Evolutionary conservation across 2,797 vertebrate species (phyloP).

Genomic region (Ataeniobius toweri): DNA sequence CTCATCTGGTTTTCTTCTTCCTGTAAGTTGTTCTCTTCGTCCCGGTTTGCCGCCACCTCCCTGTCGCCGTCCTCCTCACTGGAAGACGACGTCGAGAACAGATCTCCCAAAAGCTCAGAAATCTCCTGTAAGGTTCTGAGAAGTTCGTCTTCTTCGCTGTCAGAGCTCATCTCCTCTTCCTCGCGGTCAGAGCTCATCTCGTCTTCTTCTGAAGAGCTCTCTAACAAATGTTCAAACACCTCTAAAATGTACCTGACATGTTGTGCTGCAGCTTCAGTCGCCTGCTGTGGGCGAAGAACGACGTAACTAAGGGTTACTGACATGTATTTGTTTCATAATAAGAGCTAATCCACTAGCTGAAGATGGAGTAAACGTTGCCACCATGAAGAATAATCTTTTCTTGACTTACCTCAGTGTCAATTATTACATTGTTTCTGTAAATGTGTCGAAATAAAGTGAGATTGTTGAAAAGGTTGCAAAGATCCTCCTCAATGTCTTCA

Average conservation of each 20-base stretch:
- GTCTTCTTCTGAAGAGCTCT: accelerated
- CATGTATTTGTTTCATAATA: neutral
- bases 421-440: neutral
- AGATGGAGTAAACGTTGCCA: neutral
- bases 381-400: neutral
- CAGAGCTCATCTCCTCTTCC: neutral
- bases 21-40: accelerated
- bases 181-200: accelerated
- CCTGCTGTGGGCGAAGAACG: neutral
- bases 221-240: accelerated
- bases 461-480: neutral
- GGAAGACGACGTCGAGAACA: accelerated
- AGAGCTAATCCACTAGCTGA: neutral
- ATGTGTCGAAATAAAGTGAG: conserved; percentile 25
- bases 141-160: neutral
- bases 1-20: neutral
- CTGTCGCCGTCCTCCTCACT: accelerated
- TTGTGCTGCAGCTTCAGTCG: accelerated
- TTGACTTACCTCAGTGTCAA: conserved; percentile 21
- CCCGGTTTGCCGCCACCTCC: neutral
- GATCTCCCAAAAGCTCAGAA: neutral
- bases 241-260: neutral
- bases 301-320: accelerated
- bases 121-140: neutral
- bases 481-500: accelerated